These are phyloP conservation scores for Carapus acus DNA, from an alignment of 2,797 vertebrate species.

Conservation along the genomic window DNA sequence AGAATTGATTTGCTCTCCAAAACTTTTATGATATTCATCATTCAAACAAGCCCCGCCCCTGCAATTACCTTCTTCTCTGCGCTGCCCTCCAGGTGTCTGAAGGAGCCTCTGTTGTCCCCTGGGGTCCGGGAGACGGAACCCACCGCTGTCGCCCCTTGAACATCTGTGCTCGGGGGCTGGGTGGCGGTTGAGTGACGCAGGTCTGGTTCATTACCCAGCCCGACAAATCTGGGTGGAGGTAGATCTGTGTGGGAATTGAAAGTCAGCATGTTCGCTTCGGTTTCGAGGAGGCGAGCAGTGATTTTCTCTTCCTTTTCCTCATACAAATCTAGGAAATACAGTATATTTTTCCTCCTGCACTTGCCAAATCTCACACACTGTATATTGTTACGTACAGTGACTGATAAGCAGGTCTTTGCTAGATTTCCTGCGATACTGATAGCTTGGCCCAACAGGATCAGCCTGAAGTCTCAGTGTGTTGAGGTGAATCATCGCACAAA, in stretches of 20 bases:
- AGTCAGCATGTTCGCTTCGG: too few relatives aligned
- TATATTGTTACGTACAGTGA: too few relatives aligned
- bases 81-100: conserved; percentile 73
- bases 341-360: too few relatives aligned
- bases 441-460: conserved; percentile 8
- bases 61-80: conserved; percentile 80
- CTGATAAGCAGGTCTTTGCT: too few relatives aligned
- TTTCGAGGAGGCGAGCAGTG: not conserved
- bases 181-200: conserved; percentile 65
- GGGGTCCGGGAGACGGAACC: conserved; percentile 57
- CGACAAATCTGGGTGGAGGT: conserved; percentile 84
- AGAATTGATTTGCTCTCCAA: not conserved
- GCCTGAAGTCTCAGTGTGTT: conserved; percentile 14
- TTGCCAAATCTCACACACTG: too few relatives aligned
- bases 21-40: not conserved
- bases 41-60: not conserved
- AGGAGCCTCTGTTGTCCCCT: conserved; percentile 72
- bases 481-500: conserved; percentile 13
- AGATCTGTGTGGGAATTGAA: conserved; percentile 71
- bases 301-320: not conserved
- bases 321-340: too few relatives aligned
- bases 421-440: too few relatives aligned
- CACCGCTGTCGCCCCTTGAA: conserved; percentile 52
- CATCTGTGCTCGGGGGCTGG: conserved; percentile 60
- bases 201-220: conserved; percentile 80